A percentile compares a stretch with the other conserved stretches of the same genome.
These are phyloP conservation scores for Sebastiscus tertius DNA, from an alignment of 2,797 vertebrate genomes.

Conservation along the genomic window DNA sequence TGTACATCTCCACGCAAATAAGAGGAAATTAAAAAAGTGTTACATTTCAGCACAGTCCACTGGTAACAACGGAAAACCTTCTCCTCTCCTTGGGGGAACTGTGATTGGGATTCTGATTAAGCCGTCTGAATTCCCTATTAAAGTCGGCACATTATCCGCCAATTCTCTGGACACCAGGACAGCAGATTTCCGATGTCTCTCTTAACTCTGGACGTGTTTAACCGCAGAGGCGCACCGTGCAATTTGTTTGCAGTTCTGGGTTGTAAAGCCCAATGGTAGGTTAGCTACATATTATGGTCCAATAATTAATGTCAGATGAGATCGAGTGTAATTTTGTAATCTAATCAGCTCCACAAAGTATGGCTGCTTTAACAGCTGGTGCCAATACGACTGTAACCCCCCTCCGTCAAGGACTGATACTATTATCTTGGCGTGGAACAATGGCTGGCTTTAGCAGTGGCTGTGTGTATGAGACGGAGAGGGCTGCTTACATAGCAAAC, in stretches of 20 bases:
- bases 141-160: slow-evolving; percentile 36
- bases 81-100: slow-evolving; percentile 11
- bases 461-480: slow-evolving; percentile 25
- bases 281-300: slow-evolving; percentile 2
- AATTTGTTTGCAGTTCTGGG: slow-evolving; percentile 40
- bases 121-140: slow-evolving; percentile 17
- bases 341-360: slow-evolving; percentile 52
- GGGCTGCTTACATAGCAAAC: slow-evolving; percentile 42
- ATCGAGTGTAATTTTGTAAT: slow-evolving; percentile 56
- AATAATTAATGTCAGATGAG: slow-evolving; percentile 59
- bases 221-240: neutral
- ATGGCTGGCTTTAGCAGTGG: slow-evolving; percentile 46
- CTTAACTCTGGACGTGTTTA: slow-evolving; percentile 23
- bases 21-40: slow-evolving; percentile 3
- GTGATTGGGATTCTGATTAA: slow-evolving; percentile 48
- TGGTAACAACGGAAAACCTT: slow-evolving; percentile 41
- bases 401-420: slow-evolving; percentile 33
- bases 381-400: slow-evolving; percentile 48
- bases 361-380: slow-evolving; percentile 60
- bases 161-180: slow-evolving; percentile 18
- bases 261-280: neutral
- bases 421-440: slow-evolving; percentile 59
- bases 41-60: neutral
- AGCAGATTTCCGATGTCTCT: slow-evolving; percentile 29
- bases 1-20: neutral